Conservation (phyloP, 1,140 invertebrate genomes). For the Achroia grisella region DNA sequence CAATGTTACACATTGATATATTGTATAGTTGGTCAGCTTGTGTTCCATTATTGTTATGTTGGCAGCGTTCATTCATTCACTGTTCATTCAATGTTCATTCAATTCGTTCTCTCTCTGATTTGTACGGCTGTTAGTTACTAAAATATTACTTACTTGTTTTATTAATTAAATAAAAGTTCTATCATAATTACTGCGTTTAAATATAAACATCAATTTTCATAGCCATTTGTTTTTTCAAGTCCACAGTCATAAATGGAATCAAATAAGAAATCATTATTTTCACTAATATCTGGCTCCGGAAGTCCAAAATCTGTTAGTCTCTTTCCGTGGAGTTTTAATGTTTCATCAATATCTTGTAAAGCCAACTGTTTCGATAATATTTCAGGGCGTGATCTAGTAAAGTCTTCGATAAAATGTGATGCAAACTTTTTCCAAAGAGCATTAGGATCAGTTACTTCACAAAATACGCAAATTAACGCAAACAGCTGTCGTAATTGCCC, state of each 20-base stretch:
- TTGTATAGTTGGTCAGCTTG: too few species aligned
- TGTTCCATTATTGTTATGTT: too few species aligned
- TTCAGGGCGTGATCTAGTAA: slow-evolving; percentile 14
- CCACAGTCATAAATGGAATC: slow-evolving; percentile 12
- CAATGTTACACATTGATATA: too few species aligned
- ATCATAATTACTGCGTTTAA: too few species aligned
- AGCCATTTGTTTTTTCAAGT: slow-evolving; percentile 12
- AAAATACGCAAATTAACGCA: slow-evolving; percentile 19
- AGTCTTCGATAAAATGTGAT: slow-evolving; percentile 17
- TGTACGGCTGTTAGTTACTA: too few species aligned
- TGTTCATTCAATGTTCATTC: too few species aligned
- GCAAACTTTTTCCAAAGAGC: slow-evolving; percentile 18
- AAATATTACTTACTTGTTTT: too few species aligned
- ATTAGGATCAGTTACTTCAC: slow-evolving; percentile 18
- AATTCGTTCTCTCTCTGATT: too few species aligned
- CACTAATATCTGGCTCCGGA: slow-evolving; percentile 14
- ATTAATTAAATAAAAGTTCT: too few species aligned
- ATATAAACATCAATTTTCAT: too few species aligned
- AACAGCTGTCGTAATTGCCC: slow-evolving; percentile 16
- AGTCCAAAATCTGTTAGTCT: slow-evolving; percentile 16
- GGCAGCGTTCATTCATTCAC: too few species aligned
- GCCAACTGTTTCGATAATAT: slow-evolving; percentile 13
- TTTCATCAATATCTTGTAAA: slow-evolving; percentile 13
- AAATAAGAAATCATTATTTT: slow-evolving; percentile 14
- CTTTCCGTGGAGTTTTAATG: slow-evolving; percentile 5